Percentiles rank a stretch among this genome's conserved stretches.
These are phyloP conservation scores for Hylomyscus alleni DNA, from an alignment of 2,797 vertebrate species.

Conservation along the genomic window DNA sequence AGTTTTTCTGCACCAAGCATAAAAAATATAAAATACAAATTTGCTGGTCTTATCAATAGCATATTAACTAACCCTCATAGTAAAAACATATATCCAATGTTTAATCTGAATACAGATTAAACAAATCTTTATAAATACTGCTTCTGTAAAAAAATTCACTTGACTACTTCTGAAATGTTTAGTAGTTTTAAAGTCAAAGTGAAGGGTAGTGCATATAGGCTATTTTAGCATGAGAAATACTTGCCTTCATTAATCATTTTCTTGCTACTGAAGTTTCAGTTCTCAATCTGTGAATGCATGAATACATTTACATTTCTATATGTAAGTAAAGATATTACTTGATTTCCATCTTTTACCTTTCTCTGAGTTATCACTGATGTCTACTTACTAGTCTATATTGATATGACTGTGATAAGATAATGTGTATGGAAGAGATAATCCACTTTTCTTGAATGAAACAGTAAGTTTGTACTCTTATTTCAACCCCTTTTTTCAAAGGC, in stretches of 20 bases:
- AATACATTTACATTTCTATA: neutral
- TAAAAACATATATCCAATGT: conserved; percentile 20
- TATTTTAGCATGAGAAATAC: conserved; percentile 45
- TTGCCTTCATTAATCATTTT: neutral
- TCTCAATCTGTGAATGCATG: neutral
- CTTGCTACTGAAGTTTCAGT: neutral
- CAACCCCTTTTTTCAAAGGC: conserved; percentile 42
- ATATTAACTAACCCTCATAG: neutral
- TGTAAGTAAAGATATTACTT: conserved; percentile 14
- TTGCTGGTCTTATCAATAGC: neutral
- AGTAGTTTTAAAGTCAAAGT: conserved; percentile 51
- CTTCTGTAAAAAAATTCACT: neutral
- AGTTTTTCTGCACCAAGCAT: neutral
- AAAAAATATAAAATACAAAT: conserved; percentile 58
- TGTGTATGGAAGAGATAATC: neutral
- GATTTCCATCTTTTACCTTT: conserved; percentile 38
- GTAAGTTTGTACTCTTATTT: conserved; percentile 25
- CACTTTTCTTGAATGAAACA: conserved; percentile 33
- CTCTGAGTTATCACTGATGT: neutral
- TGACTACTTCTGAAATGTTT: conserved; percentile 21
- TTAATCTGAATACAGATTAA: neutral
- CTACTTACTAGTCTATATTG: conserved; percentile 2
- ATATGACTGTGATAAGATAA: conserved; percentile 7
- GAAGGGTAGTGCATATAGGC: neutral
- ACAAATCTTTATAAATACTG: conserved; percentile 3